These are phyloP conservation scores for Lacerta bilineata DNA, from an alignment of 2,797 vertebrate species.

Conservation along the genomic window DNA sequence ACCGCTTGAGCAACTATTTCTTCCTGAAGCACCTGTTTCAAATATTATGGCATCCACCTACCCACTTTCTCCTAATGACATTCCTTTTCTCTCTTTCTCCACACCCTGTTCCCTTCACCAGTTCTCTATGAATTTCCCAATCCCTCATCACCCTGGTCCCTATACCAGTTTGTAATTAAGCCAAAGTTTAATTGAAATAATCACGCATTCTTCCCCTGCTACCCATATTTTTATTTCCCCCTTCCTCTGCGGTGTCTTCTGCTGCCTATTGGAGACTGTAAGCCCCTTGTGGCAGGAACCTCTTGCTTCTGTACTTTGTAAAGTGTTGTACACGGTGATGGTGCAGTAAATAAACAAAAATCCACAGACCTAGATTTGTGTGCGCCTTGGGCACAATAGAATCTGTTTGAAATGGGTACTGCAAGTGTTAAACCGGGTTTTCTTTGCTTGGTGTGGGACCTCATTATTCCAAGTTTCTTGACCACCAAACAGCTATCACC, in stretches of 20 bases:
- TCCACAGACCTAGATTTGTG: not conserved
- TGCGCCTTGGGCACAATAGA: accelerated
- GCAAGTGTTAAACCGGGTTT: constrained; percentile 42
- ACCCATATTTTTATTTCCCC: not conserved
- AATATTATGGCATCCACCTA: not conserved
- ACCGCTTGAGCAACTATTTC: not conserved
- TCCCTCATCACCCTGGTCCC: not conserved
- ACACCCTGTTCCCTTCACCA: no score
- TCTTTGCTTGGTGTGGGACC: constrained; percentile 43
- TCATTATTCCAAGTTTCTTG: constrained; percentile 57
- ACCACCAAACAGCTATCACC: constrained; percentile 68
- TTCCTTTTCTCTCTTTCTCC: not conserved
- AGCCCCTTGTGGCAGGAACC: not conserved
- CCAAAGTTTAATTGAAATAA: not conserved
- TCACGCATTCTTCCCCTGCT: not conserved
- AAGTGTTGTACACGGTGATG: not conserved
- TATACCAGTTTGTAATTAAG: not conserved
- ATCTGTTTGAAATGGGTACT: accelerated
- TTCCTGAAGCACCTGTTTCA: not conserved
- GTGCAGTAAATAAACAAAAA: not conserved
- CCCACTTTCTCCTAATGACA: no score
- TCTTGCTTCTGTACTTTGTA: not conserved
- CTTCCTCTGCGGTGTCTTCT: not conserved
- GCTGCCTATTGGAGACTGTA: not conserved
- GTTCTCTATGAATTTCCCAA: not conserved